Percentiles rank a stretch among this genome's conserved stretches.
These are phyloP conservation scores for Hypocryptadius cinnamomeus DNA, from an alignment of 2,113 vertebrate genomes.

Conservation along the genomic window DNA sequence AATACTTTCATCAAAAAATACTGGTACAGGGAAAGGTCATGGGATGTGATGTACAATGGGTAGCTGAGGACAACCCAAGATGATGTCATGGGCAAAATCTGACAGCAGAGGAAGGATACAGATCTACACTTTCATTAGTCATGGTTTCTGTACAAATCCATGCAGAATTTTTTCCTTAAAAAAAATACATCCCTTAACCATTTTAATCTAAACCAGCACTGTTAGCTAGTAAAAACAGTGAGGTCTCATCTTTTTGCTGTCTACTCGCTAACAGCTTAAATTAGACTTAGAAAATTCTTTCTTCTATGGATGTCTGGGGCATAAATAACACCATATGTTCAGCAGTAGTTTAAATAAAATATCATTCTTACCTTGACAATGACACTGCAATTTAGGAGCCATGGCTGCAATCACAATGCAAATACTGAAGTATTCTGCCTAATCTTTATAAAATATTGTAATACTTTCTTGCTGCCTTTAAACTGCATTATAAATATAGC, in stretches of 20 bases:
- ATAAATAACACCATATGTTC: constrained; percentile 56
- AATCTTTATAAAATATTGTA: neutral
- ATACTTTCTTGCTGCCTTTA: neutral
- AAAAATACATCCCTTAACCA: neutral
- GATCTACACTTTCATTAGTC: neutral
- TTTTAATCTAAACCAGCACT: constrained; percentile 37
- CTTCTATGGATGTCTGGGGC: neutral
- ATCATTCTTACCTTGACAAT: constrained; percentile 21
- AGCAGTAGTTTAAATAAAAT: constrained; percentile 9
- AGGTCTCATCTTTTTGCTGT: constrained; percentile 23
- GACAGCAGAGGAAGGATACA: neutral
- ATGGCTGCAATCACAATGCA: neutral
- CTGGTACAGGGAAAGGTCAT: neutral
- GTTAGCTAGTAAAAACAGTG: constrained; percentile 11
- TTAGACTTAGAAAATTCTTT: constrained; percentile 38
- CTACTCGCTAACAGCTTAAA: constrained; percentile 8
- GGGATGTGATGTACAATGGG: neutral
- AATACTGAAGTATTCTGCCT: neutral
- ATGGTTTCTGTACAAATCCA: neutral
- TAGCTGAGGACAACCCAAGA: neutral
- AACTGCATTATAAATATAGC: neutral
- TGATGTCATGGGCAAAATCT: neutral
- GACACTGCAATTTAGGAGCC: neutral
- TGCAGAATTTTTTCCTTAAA: neutral
- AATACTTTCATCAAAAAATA: neutral